phyloP scores from a whole-genome alignment of 2,797 vertebrate genomes.

The Chrysocyon brachyurus region DNA sequence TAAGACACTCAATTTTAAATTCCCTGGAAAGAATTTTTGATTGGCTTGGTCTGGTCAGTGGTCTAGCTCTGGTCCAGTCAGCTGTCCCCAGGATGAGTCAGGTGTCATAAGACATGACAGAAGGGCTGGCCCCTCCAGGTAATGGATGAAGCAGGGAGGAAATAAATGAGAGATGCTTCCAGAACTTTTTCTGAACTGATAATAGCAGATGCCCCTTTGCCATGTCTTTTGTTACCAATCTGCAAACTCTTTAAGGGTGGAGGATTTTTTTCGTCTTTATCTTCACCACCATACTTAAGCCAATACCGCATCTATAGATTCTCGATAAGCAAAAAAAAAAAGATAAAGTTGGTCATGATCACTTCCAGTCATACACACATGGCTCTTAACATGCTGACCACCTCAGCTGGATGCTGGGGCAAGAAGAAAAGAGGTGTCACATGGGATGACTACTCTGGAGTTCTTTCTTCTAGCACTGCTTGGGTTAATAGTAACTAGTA shows the following conservation, averaged over 20 bases:
- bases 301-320: not conserved
- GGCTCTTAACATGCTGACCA: not conserved
- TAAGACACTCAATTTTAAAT: not conserved
- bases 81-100: not conserved
- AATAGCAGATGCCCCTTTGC: not conserved
- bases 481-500: not conserved
- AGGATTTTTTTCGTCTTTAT: not conserved
- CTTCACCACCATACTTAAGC: not conserved
- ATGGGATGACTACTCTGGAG: not conserved
- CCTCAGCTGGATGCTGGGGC: not conserved
- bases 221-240: not conserved
- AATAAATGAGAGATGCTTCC: not conserved
- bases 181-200: constrained; percentile 3
- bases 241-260: not conserved
- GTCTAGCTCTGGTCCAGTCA: not conserved
- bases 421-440: not conserved
- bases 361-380: not conserved
- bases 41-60: not conserved
- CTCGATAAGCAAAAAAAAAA: constrained; percentile 34
- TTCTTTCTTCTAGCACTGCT: not conserved
- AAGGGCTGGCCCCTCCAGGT: not conserved
- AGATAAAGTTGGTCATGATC: not conserved
- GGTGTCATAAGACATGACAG: not conserved
- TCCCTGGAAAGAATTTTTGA: not conserved
- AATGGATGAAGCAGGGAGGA: not conserved